Conservation (phyloP, 1,140 invertebrate species). For the Venturia canescens region DNA sequence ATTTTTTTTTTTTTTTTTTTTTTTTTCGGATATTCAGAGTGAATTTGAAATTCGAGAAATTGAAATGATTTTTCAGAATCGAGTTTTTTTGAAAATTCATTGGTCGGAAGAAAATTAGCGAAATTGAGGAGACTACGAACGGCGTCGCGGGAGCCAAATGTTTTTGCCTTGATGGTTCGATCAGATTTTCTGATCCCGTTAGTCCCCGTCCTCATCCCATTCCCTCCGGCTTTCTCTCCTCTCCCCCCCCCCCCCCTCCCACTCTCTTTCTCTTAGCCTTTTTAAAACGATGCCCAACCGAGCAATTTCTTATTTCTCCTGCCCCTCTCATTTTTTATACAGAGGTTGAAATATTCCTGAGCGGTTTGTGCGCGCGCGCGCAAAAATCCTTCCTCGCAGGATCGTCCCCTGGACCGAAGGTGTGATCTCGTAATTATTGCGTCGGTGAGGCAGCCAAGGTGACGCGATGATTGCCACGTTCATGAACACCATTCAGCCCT, state of each 20-base stretch:
- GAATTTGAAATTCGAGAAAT: no score
- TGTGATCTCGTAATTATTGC: constrained; percentile 60
- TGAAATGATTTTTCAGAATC: no score
- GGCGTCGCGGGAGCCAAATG: not conserved
- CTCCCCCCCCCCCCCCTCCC: not conserved
- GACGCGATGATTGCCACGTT: constrained; percentile 59
- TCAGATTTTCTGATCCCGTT: constrained; percentile 54
- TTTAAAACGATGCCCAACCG: not conserved
- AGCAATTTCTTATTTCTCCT: constrained; percentile 7
- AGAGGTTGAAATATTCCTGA: not conserved
- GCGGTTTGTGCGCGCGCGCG: constrained; percentile 1
- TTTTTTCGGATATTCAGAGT: no score
- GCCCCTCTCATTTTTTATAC: no score
- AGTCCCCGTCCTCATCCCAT: constrained; percentile 40
- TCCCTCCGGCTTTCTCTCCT: constrained; percentile 36
- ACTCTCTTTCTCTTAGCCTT: not conserved
- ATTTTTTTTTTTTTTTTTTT: no score
- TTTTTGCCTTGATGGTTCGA: not conserved
- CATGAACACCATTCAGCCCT: constrained; percentile 15
- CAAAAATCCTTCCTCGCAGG: constrained; percentile 36
- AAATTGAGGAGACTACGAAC: constrained; percentile 18
- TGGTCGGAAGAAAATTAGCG: no score
- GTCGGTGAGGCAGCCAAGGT: constrained; percentile 51
- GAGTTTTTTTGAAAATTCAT: no score
- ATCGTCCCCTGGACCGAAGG: constrained; percentile 37